A percentile compares a stretch with the other conserved stretches of the same genome.
Conservation (phyloP, 2,888 invertebrate genomes). For the Phortica magna region DNA sequence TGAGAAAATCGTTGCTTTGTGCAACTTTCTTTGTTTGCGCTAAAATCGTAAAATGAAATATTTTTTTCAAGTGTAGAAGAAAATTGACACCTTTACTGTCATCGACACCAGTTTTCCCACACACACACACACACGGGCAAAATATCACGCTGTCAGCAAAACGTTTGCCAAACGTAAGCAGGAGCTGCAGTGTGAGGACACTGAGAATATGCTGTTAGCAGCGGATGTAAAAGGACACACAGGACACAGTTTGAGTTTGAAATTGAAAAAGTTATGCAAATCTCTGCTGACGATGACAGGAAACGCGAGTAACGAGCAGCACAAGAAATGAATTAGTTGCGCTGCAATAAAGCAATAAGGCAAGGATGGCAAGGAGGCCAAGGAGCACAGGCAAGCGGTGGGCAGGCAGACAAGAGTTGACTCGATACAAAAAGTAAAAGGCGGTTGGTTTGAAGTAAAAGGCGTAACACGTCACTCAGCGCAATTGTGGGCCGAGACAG, state of each 20-base stretch:
- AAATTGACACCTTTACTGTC: constrained; percentile 62
- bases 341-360: constrained; percentile 39
- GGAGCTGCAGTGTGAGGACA: constrained; percentile 42
- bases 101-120: constrained; percentile 41
- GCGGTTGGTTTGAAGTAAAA: not conserved
- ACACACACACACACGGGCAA: constrained; percentile 4
- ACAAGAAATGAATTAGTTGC: constrained; percentile 67
- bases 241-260: constrained; percentile 70
- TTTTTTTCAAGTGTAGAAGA: constrained; percentile 48
- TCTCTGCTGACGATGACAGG: constrained; percentile 53
- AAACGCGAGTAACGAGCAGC: constrained; percentile 55
- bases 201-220: not conserved
- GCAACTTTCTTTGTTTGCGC: not conserved
- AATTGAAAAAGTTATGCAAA: constrained; percentile 72
- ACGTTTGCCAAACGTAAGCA: constrained; percentile 55
- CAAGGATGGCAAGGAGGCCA: too few relatives aligned
- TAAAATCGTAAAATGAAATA: not conserved
- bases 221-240: constrained; percentile 30
- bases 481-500: constrained; percentile 18
- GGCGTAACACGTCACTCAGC: constrained; percentile 31
- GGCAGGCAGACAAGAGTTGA: not conserved
- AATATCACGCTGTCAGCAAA: constrained; percentile 29
- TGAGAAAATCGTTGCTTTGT: too few relatives aligned
- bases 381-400: too few relatives aligned
- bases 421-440: not conserved